These are phyloP conservation scores for Heliconius eleuchia DNA, from an alignment of 1,140 invertebrate genomes.

Conservation along the genomic window DNA sequence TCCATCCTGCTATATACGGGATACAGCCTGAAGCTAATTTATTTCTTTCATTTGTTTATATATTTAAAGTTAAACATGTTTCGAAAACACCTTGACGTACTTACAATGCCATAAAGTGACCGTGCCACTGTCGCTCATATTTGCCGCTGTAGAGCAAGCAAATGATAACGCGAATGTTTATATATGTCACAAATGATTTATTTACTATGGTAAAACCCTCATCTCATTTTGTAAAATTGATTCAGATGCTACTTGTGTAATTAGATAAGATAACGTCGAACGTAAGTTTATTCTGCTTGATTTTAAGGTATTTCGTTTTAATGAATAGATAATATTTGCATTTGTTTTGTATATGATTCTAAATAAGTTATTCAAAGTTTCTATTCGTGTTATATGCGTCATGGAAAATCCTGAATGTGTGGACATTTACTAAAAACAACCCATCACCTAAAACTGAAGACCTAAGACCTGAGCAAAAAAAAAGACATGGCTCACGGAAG, in stretches of 20 bases:
- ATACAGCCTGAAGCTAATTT: too few species aligned
- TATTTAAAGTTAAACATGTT: conserved; percentile 19
- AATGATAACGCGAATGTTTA: conserved; percentile 53
- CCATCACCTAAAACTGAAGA: too few species aligned
- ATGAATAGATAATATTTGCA: neutral
- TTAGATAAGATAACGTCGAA: conserved; percentile 45
- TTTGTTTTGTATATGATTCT: neutral
- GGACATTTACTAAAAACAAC: too few species aligned
- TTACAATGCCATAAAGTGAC: conserved; percentile 52
- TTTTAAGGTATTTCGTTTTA: neutral
- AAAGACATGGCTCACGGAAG: too few species aligned
- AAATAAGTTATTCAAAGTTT: neutral
- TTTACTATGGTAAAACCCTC: conserved; percentile 61
- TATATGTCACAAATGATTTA: conserved; percentile 59
- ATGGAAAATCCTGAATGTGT: too few species aligned
- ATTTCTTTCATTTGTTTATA: too few species aligned
- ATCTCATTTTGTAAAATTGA: conserved; percentile 60
- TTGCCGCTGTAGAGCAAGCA: conserved; percentile 49
- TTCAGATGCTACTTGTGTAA: conserved; percentile 53
- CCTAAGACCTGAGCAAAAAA: too few species aligned
- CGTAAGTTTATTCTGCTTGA: conserved; percentile 14
- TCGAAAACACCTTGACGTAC: conserved; percentile 47
- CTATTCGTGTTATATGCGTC: neutral
- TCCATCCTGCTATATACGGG: too few species aligned
- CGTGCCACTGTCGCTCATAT: conserved; percentile 57